These are phyloP conservation scores for Drosophila hawaiiensis DNA, from an alignment of 2,888 invertebrate genomes.

Conservation along the genomic window DNA sequence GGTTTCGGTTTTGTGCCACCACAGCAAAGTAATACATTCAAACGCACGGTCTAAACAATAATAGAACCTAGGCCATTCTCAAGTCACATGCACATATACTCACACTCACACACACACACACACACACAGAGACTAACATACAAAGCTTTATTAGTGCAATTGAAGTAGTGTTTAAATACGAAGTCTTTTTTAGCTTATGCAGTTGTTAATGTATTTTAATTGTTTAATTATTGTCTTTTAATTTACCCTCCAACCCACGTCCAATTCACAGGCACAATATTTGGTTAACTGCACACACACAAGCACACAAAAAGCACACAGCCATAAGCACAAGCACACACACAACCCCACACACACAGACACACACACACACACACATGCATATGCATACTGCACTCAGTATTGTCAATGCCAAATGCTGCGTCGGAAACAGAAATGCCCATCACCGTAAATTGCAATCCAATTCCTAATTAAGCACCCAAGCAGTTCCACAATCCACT, in stretches of 20 bases:
- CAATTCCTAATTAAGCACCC: conserved; percentile 29
- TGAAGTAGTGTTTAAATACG: conserved; percentile 60
- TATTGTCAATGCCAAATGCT: conserved; percentile 49
- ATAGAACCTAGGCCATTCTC: conserved; percentile 47
- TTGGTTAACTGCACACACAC: conserved; percentile 69
- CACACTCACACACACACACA: conserved; percentile 14
- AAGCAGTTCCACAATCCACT: conserved; percentile 23
- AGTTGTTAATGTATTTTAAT: conserved; percentile 47
- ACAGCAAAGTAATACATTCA: conserved; percentile 81
- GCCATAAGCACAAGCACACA: conserved; percentile 12
- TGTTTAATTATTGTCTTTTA: conserved; percentile 62
- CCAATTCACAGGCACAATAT: conserved; percentile 75
- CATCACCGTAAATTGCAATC: conserved; percentile 62
- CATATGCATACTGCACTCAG: conserved; percentile 17
- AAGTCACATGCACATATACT: conserved; percentile 33
- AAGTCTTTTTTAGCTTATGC: conserved; percentile 45
- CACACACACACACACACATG: conserved; percentile 34
- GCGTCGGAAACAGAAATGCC: conserved; percentile 77
- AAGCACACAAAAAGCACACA: conserved; percentile 33
- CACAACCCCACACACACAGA: conserved; percentile 17
- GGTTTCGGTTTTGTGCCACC: conserved; percentile 95
- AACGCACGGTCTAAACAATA: conserved; percentile 57
- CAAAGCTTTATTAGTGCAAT: conserved; percentile 82
- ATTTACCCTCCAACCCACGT: conserved; percentile 50
- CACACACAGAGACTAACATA: conserved; percentile 23